Evolutionary conservation across 2,797 vertebrate genomes (phyloP).

Genomic region (Hafferia zeledoni): DNA sequence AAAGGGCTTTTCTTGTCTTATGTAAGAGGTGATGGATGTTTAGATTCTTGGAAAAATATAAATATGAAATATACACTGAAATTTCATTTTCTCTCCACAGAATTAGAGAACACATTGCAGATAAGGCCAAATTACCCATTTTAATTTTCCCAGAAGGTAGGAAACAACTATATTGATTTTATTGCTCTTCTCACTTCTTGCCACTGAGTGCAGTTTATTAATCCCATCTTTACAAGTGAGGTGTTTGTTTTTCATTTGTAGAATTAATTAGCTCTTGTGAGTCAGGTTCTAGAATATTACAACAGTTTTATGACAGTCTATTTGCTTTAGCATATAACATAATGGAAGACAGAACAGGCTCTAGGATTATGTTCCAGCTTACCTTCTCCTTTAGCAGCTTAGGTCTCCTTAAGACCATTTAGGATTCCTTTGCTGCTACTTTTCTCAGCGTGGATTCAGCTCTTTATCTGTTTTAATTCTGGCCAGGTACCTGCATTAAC

Average conservation of each 20-base stretch:
- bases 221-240: background rate
- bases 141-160: constrained; percentile 97
- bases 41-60: background rate
- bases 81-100: constrained; percentile 72
- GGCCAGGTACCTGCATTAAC: constrained; percentile 92
- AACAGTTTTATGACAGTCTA: background rate
- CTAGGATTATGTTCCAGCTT: background rate
- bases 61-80: background rate
- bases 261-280: background rate
- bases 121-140: constrained; percentile 91
- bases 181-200: background rate
- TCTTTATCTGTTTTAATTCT: background rate
- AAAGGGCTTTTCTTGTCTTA: background rate
- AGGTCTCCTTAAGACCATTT: background rate
- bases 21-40: background rate
- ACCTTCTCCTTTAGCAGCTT: background rate
- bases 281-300: background rate
- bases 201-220: background rate
- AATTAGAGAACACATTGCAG: constrained; percentile 86
- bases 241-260: background rate
- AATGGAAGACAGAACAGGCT: background rate
- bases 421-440: background rate
- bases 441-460: background rate
- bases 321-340: background rate
- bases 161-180: background rate